Evolutionary conservation across 2,113 vertebrate species (phyloP).

Genomic region (Myiopsitta monachus): DNA sequence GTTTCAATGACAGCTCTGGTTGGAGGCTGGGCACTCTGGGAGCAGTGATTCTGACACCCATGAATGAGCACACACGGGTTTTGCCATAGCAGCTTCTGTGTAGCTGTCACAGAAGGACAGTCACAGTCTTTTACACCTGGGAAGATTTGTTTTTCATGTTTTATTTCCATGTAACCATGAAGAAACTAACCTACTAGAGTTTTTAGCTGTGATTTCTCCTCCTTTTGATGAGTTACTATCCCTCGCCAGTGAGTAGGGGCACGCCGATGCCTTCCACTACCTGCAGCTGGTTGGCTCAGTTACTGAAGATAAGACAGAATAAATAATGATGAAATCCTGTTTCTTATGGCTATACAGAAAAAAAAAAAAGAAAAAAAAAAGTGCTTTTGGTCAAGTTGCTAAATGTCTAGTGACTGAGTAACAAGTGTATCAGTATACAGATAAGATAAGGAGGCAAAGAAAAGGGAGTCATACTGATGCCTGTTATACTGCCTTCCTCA

Average conservation of each 20-base stretch:
- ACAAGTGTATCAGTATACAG: background rate
- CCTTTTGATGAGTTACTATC: background rate
- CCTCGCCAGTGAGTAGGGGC: background rate
- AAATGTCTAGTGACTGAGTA: conserved; percentile 9
- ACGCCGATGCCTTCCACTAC: background rate
- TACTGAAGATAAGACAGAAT: conserved; percentile 38
- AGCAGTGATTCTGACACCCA: accelerated
- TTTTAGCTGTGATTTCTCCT: background rate
- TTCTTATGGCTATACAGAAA: background rate
- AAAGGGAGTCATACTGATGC: background rate
- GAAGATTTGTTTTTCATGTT: background rate
- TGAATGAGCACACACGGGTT: background rate
- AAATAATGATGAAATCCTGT: conserved; percentile 45
- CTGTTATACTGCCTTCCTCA: background rate
- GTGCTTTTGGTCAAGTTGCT: conserved; percentile 33
- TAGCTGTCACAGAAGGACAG: background rate
- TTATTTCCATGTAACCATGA: background rate
- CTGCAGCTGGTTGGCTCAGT: background rate
- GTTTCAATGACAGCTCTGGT: background rate
- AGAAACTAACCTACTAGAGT: background rate
- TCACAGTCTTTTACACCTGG: background rate
- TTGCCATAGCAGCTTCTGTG: background rate
- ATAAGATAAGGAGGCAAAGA: conserved; percentile 26
- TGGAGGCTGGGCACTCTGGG: background rate
- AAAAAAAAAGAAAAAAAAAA: background rate